Percentiles rank a stretch among this genome's conserved stretches.
These are phyloP conservation scores for Lasioglossum oenotherae DNA, from an alignment of 2,888 invertebrate species.

Conservation along the genomic window DNA sequence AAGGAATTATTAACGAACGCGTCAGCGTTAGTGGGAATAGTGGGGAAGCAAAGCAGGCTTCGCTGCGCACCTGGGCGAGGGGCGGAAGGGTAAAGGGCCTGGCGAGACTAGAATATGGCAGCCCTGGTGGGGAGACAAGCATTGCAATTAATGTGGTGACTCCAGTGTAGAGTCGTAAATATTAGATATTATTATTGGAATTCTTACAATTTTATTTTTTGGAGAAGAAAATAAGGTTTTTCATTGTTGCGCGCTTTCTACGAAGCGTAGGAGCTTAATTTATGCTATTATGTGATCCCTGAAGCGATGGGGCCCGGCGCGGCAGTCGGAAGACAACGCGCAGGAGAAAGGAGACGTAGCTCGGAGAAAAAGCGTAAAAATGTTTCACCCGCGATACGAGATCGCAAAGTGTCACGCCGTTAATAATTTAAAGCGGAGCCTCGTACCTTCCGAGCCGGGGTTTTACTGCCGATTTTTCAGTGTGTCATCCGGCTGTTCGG, in stretches of 20 bases:
- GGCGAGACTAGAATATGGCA: no score
- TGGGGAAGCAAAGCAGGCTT: no score
- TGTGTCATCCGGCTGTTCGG: slow-evolving; percentile 11
- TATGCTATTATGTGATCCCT: slow-evolving; percentile 5
- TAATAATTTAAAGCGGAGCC: slow-evolving; percentile 54
- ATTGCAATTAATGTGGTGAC: no score
- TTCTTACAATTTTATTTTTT: background rate
- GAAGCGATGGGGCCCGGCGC: background rate
- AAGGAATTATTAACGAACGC: no score
- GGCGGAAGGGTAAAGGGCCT: no score
- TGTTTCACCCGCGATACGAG: slow-evolving; percentile 24
- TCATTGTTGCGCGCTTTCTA: background rate
- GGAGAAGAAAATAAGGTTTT: background rate
- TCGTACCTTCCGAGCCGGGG: slow-evolving; percentile 18
- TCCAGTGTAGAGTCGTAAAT: no score
- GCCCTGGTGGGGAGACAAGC: no score
- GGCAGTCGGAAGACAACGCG: slow-evolving; percentile 4
- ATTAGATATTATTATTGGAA: no score
- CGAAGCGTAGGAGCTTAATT: background rate
- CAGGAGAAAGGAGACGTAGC: background rate
- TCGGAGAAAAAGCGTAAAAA: slow-evolving; percentile 21
- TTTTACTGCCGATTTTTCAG: slow-evolving; percentile 34
- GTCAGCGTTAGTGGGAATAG: no score
- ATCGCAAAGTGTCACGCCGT: slow-evolving; percentile 35
- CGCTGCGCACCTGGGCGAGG: no score